Base-by-base conservation (phyloP, 2,113 vertebrate genomes). In the Stomatorhinus ivindoensis region DNA sequence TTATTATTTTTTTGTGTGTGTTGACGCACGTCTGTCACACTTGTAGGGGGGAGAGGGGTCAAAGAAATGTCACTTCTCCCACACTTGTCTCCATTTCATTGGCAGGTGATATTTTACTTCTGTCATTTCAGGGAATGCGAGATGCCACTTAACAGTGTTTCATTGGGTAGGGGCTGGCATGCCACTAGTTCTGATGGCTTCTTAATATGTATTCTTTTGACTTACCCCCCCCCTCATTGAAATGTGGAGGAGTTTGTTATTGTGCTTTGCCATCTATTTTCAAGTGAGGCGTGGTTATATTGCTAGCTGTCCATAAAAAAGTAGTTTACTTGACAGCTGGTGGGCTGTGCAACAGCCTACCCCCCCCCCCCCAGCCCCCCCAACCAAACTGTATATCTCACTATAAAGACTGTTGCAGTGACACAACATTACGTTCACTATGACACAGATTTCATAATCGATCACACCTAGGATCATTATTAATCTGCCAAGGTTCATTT, bases 81-180 rank as follows among this genome's bases (percentile, higher is more conserved):
- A 89, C 19, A 89, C 51, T 89, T 46, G 39, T 86, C 55, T 86
- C 55, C 39, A 13, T 47, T 61, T 89, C 86, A 89, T 35, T 89
- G 89, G 89, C 89, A 89, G 46, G 44, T 89, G 89, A 86, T 86
- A 89, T 89, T 89, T 83, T 51, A 65, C 44, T 47, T 44, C 84
- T 89, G 89, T 84, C 88, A 85, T 86, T 84, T 82, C 42, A 31
- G 44, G 11, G 42, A 39, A 55, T 31, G 46, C 39, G 65, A 86
- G 53, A 69, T 61, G 89, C 82, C 89, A 89, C 85, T 89, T 89
- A 85, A 39, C 55, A 46, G 17, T 27, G 82, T 86, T 86, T 53
- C 83, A 50, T 83, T 86, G 61, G 55, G 53, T 24, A 44, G 50
- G 10, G 51, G 42, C 50, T 86, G 48, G 5, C 55, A 27, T 84